Evolutionary conservation across 92 coral and sea anemone genomes (phyloP).

Genomic region (Epizoanthus fatuus): DNA sequence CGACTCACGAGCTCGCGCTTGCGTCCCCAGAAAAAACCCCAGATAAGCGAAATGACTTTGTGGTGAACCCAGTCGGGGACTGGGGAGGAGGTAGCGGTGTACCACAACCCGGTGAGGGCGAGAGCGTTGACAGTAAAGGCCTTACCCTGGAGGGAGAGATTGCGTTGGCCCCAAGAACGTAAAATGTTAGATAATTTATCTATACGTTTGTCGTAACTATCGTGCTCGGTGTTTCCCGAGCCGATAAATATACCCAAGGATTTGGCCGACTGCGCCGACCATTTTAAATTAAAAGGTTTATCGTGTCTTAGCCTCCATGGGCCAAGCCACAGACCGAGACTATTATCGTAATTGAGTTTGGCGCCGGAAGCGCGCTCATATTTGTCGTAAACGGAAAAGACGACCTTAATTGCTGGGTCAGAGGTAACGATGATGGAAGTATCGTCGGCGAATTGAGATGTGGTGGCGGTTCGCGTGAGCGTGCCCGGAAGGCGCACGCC

Average conservation of each 20-base stretch:
- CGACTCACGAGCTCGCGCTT: too few species aligned
- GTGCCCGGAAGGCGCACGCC: background rate
- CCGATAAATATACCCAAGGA: slow-evolving; percentile 35
- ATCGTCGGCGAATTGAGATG: background rate
- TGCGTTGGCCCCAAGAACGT: slow-evolving; percentile 13
- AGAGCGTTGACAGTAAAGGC: slow-evolving; percentile 37
- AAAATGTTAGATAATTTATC: background rate
- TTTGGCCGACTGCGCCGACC: background rate
- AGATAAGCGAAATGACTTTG: background rate
- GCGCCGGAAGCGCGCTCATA: slow-evolving; percentile 64
- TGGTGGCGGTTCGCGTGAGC: background rate
- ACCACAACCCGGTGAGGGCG: slow-evolving; percentile 54
- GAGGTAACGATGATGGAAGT: slow-evolving; percentile 15
- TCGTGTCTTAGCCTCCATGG: background rate
- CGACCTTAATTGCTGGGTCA: background rate
- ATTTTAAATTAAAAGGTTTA: background rate
- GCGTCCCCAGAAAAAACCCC: too few species aligned
- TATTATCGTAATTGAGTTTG: slow-evolving; percentile 11
- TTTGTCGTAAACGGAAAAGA: background rate
- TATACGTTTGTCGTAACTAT: slow-evolving; percentile 5
- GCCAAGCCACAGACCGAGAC: slow-evolving; percentile 46
- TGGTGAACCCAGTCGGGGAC: background rate
- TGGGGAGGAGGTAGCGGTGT: slow-evolving; percentile 3
- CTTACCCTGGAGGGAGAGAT: slow-evolving; percentile 21
- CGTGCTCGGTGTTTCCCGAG: background rate